Evolutionary conservation across 2,113 vertebrate species (phyloP), one percentile per base, ranked within the genome.

Genomic region (Pao palembangensis): DNA sequence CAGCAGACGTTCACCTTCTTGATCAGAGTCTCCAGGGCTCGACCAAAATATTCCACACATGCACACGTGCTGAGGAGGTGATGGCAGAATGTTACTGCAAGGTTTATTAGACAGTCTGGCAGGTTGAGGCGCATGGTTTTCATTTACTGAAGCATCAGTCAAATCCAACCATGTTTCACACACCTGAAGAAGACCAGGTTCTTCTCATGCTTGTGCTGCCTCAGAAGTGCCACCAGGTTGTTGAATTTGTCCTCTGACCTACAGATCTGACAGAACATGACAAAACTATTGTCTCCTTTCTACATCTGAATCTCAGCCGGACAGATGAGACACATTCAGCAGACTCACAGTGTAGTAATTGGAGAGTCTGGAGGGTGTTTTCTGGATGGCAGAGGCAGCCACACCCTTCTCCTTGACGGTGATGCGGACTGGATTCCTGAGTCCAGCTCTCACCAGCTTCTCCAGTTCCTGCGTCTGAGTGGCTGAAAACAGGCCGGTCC

Each of bases 401-500:
- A 91, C 81, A 0, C 95, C 96, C 70, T 98, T 98, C 90, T 99
- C 97, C 70, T 98, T 98, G 61, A 99, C 97, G 0, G 91, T 84
- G 83, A 99, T 92, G 7, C 96, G 93, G 0, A 99, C 94, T 0
- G 97, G 97, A 78, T 99, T 99, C 15, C 97, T 83, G 19, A 99
- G 94, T 0, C 97, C 97, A 0, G 97, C 96, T 2, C 97, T 85
- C 78, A 99, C 94, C 86, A 99, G 81, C 80, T 92, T 98, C 88
- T 99, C 96, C 77, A 99, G 87, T 71, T 99, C 97, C 75, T 98
- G 96, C 0, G 97, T 99, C 72, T 99, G 96, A 0, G 97, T 99
- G 43, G 96, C 96, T 0, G 96, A 99, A 80, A 99, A 99, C 51
- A 99, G 86, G 17, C 97, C 97, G 0, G 96, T 99, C 8, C 97